Base-by-base conservation (phyloP, 1,140 invertebrate genomes). In the Lutraria rhynchaena region DNA sequence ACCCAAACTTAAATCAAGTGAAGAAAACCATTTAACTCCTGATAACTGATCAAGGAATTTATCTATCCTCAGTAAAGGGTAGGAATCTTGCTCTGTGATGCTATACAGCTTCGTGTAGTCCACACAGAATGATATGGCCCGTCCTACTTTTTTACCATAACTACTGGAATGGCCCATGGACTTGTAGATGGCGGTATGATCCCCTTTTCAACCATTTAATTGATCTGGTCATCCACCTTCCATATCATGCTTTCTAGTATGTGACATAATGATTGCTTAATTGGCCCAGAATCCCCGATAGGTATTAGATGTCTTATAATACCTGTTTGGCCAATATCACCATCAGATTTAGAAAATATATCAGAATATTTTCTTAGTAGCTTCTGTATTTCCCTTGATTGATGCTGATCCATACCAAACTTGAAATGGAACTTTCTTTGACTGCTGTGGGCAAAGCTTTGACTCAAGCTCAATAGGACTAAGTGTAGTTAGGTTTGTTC, bases 201-300 rank as follows among this genome's bases (percentile, higher is more conserved):
- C 33, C 44, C 44, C 24, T 67, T 67, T 17, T 44, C 22, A 19
- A 69, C 1, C 65, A 69, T 69, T 41, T 69, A 19, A 2, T 69
- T 1, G 9, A 35, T 19, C 9, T 74, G 70, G 15, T 3, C n/a
- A 29, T 58, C 49, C 15, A 58, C 70, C 19, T 74, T 31, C n/a
- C 29, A 3, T 29, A 49, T 29, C 65, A 70, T 70, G 37, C 22
- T 7, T 35, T 27, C 35, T 3, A 31, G 70, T 31, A 74, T 13
- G n/a, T 24, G n/a, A 17, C 70, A 19, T 74, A 44, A 31, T 13
- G 51, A 53, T 17, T 74, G 70, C 29, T 57, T 74, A 4, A 74
- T 58, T 9, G 70, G 51, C n/a, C 24, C 19, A 15, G 70, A 37
- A 31, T 71, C 51, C 19, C 44, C 69, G 9, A 24, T 71, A 0